Conservation (phyloP, 2,113 vertebrate genomes). For the Spilogale gracilis region DNA sequence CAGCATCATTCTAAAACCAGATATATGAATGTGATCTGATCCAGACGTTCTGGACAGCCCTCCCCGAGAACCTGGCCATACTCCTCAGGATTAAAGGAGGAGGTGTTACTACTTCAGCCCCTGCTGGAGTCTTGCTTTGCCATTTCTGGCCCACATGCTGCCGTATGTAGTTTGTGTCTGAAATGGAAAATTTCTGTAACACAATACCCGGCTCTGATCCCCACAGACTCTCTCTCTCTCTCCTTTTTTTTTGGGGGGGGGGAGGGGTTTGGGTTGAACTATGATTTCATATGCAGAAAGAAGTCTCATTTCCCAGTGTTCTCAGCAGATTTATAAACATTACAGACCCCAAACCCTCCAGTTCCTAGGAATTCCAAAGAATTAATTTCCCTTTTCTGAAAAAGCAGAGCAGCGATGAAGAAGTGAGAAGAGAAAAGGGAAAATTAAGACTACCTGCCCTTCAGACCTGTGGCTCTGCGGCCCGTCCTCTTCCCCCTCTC, state of each 20-base stretch:
- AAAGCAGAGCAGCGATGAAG: not conserved
- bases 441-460: not conserved
- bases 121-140: constrained; percentile 65
- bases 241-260: not conserved
- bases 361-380: constrained; percentile 34
- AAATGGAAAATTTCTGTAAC: constrained; percentile 84
- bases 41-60: constrained; percentile 43
- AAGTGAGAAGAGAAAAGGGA: not conserved
- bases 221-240: constrained; percentile 69
- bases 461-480: not conserved
- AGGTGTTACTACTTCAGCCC: constrained; percentile 69
- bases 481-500: not conserved
- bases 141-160: constrained; percentile 65
- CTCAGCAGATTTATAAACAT: constrained; percentile 62
- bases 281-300: constrained; percentile 73
- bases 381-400: constrained; percentile 41
- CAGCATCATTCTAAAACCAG: not conserved
- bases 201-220: constrained; percentile 77
- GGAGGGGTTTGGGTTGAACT: constrained; percentile 70
- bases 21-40: not conserved
- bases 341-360: constrained; percentile 21
- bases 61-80: constrained; percentile 15
- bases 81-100: constrained; percentile 57
- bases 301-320: constrained; percentile 35
- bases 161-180: constrained; percentile 74